phyloP scores from a whole-genome alignment of 2,113 vertebrate species.

The Barbus barbus region DNA sequence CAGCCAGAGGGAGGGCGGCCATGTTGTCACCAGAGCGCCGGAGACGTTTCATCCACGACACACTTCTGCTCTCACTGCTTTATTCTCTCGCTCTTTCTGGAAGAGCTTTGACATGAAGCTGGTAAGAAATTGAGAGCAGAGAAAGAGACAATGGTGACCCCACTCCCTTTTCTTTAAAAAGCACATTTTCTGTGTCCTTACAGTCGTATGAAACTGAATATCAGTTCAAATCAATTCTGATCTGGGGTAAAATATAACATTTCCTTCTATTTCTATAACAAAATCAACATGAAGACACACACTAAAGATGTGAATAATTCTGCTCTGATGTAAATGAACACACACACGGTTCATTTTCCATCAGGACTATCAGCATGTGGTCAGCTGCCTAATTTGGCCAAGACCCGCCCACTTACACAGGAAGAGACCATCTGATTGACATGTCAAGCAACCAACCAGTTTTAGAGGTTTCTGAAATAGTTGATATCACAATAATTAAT shows the following conservation, averaged over 20 bases:
- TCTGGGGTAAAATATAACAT: neutral
- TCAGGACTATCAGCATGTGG: no score
- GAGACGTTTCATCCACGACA: conserved; percentile 81
- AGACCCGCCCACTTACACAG: neutral
- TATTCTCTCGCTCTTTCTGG: conserved; percentile 20
- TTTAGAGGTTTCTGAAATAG: neutral
- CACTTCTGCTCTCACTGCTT: conserved; percentile 33
- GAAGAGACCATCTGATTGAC: neutral
- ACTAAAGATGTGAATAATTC: neutral
- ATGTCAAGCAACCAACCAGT: neutral
- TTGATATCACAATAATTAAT: neutral
- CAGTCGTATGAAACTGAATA: neutral
- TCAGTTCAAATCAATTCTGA: neutral
- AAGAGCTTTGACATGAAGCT: conserved; percentile 8
- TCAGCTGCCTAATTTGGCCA: no score
- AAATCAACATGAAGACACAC: neutral
- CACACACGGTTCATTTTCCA: neutral
- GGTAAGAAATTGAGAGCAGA: neutral
- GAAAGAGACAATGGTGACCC: neutral
- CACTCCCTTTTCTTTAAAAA: neutral
- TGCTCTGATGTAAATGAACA: neutral
- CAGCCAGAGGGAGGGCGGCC: conserved; percentile 96
- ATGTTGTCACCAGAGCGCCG: conserved; percentile 92
- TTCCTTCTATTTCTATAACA: neutral
- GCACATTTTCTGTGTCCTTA: neutral